Evolutionary conservation across 2,113 vertebrate genomes (phyloP).

Genomic region (Plecotus auritus): DNA sequence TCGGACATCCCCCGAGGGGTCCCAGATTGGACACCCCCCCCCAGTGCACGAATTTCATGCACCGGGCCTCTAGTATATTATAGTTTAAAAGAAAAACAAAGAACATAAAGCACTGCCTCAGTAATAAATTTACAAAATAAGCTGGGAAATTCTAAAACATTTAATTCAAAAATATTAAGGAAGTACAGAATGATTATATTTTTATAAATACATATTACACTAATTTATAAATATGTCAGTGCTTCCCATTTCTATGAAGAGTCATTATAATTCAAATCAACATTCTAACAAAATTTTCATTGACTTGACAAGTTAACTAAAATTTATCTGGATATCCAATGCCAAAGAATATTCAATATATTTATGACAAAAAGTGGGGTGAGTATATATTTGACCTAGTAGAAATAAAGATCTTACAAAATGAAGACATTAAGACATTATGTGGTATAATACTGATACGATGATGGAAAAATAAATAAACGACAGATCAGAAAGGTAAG

Average conservation of each 20-base stretch:
- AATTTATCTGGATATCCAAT: not conserved
- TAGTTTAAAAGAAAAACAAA: not conserved
- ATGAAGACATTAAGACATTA: not conserved
- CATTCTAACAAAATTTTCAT: not conserved
- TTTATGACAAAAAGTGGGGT: not conserved
- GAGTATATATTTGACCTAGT: not conserved
- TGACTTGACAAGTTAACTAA: not conserved
- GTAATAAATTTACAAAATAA: not conserved
- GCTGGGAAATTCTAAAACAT: not conserved
- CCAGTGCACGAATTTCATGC: too few species aligned
- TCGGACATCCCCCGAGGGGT: too few species aligned
- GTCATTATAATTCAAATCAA: not conserved
- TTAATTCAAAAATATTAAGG: not conserved
- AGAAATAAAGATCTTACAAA: not conserved
- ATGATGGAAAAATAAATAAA: not conserved
- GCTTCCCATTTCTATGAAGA: not conserved
- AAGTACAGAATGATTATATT: not conserved
- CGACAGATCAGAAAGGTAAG: not conserved
- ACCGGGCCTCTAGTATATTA: too few species aligned
- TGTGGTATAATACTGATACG: not conserved
- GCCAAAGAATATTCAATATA: not conserved
- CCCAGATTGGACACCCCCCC: too few species aligned
- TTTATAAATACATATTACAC: not conserved
- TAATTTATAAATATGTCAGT: not conserved
- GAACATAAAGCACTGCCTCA: not conserved